Evolutionary conservation across 1,140 invertebrate species (phyloP), one percentile per base, ranked within the genome.

Genomic region (Eueides isabella): DNA sequence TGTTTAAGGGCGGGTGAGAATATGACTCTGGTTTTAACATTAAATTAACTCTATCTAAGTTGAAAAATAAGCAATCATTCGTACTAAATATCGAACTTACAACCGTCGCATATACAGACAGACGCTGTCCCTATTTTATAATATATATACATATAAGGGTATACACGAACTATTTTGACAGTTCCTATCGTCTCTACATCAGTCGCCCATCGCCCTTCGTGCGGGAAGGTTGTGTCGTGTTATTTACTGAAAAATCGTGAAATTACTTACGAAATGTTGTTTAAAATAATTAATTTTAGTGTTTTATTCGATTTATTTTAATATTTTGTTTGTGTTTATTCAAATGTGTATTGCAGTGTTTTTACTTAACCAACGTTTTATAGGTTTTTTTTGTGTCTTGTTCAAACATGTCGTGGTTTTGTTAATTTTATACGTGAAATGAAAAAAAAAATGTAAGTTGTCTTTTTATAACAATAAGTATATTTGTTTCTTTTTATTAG

Each of bases 161-260:
- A 35, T 12, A 35, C 16, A 38, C 35, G 0, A 38, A 12, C 2
- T 26, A 44, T 16, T 44, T 12, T 55, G 48, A 55, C 48, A 55
- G 48, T 26, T 26, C 23, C 19, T 23, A 12, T 55, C 48, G 48
- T 26, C 23, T 55, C 48, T 5, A 55, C 19, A 11, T 55, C 19
- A 55, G 48, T 55, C 23, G 48, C 48, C 48, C 48, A 12, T 4
- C 48, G 48, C 48, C 48, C 48, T 55, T 55, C 48, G 48, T 23
- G 23, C 48, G 23, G 9, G 48, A 9, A 26, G 48, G 48, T 3
- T 26, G 48, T 55, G 48, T 55, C 19, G 1, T 26, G 2, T 4
- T 12, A 11, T 26, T 0, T 55, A 23, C 2, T 12, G 12, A 55
- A 26, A 55, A 19, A 55, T 11, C n/a, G 23, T 23, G 19, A 55